Evolutionary conservation across 1,140 invertebrate genomes (phyloP).

Genomic region (Drosophila lacertosa): DNA sequence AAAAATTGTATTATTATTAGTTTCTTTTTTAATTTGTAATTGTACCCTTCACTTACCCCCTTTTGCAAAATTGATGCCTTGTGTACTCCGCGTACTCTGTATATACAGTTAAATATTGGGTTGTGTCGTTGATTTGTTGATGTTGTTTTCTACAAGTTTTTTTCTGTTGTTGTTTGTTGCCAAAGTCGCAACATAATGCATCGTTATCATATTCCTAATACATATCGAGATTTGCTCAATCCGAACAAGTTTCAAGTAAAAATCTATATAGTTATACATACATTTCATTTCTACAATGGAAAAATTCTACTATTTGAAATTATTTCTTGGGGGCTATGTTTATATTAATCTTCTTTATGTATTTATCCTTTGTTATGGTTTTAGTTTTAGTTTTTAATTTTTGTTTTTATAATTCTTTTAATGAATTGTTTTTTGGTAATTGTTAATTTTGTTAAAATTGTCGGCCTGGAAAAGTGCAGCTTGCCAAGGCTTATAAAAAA

Average conservation of each 20-base stretch:
- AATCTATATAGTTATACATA: conserved; percentile 53
- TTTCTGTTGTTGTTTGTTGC: conserved; percentile 4
- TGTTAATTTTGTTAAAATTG: conserved; percentile 76
- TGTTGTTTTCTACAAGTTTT: conserved; percentile 14
- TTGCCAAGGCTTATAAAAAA: conserved; percentile 78
- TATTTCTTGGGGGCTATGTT: conserved; percentile 29
- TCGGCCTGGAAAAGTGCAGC: conserved; percentile 70
- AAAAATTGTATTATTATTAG: conserved; percentile 2
- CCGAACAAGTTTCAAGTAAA: conserved; percentile 41
- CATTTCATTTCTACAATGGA: conserved; percentile 72
- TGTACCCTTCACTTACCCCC: conserved; percentile 14
- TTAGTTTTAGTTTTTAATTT: conserved; percentile 19
- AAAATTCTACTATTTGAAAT: conserved; percentile 78
- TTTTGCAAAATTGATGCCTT: conserved; percentile 27
- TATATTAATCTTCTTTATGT: conserved; percentile 42
- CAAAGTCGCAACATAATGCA: conserved; percentile 5
- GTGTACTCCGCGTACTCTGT: conserved; percentile 25
- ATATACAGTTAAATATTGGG: conserved; percentile 35
- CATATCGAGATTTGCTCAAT: conserved; percentile 21
- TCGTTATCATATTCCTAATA: conserved; percentile 10
- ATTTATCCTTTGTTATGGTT: conserved; percentile 40
- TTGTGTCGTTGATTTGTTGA: conserved; percentile 8
- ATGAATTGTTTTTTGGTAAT: conserved; percentile 43
- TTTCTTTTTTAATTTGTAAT: conserved; percentile 10
- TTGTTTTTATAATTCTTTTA: conserved; percentile 15